Percentiles rank a stretch among this genome's conserved stretches.
Conservation (phyloP, 2,888 invertebrate genomes). For the Apomyelois bistriatella region DNA sequence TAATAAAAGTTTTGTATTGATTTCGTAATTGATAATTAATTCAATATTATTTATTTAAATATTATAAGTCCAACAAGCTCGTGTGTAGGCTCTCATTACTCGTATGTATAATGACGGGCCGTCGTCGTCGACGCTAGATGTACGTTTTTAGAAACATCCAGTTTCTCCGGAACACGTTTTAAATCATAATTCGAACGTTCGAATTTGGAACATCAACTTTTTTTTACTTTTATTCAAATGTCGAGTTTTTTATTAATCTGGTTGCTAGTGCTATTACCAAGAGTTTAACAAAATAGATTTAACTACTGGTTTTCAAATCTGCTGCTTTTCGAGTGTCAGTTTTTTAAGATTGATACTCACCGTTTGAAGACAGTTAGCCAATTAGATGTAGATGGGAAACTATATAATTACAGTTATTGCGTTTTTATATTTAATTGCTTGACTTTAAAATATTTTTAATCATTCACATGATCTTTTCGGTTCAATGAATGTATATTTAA, state of each 20-base stretch:
- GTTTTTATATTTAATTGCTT: constrained; percentile 28
- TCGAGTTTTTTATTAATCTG: constrained; percentile 16
- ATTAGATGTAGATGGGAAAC: constrained; percentile 35
- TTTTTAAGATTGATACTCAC: constrained; percentile 35
- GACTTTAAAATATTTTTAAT: constrained; percentile 29
- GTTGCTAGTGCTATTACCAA: constrained; percentile 18
- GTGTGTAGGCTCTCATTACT: constrained; percentile 63
- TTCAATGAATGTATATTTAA: constrained; percentile 10
- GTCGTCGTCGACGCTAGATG: constrained; percentile 62
- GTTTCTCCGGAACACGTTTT: constrained; percentile 80
- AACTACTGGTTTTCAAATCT: constrained; percentile 41
- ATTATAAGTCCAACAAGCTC: constrained; percentile 46
- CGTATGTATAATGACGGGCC: constrained; percentile 66
- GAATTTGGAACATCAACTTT: constrained; percentile 74
- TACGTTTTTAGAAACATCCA: constrained; percentile 74
- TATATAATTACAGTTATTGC: constrained; percentile 39
- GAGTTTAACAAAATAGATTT: constrained; percentile 29
- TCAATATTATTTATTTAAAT: neutral
- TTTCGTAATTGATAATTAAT: too few relatives aligned
- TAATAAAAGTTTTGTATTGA: too few relatives aligned
- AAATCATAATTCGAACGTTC: constrained; percentile 78
- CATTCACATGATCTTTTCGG: constrained; percentile 9
- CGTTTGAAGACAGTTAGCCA: constrained; percentile 37
- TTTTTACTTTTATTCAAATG: constrained; percentile 21
- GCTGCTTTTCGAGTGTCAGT: constrained; percentile 35